Percentiles rank a stretch among this genome's conserved stretches.
These are phyloP conservation scores for Rosalia funebris DNA, from an alignment of 2,888 invertebrate species.

Conservation along the genomic window DNA sequence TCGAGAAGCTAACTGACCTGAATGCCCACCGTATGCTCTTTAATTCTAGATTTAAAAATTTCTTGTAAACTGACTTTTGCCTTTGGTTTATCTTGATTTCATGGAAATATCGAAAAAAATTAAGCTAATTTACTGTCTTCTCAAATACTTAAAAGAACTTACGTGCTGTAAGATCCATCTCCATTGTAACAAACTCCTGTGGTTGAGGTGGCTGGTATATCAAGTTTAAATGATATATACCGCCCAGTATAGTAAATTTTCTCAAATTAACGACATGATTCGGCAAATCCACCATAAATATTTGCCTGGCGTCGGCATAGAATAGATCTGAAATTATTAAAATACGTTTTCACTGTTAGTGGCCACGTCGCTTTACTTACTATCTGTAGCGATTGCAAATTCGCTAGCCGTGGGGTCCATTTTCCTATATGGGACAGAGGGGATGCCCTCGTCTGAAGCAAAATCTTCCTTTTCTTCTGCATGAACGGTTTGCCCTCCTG, in stretches of 20 bases:
- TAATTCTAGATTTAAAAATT: background rate
- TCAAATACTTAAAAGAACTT: no score
- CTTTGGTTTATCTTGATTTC: no score
- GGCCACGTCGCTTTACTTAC: conserved; percentile 40
- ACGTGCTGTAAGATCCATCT: conserved; percentile 69
- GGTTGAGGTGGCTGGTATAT: conserved; percentile 83
- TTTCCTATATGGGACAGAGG: conserved; percentile 55
- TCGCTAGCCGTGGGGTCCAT: conserved; percentile 56
- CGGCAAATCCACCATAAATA: conserved; percentile 61
- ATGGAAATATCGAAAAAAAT: no score
- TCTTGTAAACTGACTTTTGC: background rate
- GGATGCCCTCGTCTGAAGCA: conserved; percentile 50
- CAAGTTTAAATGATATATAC: conserved; percentile 78
- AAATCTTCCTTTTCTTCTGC: conserved; percentile 33
- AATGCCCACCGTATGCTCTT: no score
- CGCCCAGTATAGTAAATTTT: conserved; percentile 80
- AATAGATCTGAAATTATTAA: conserved; percentile 62
- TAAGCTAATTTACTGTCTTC: no score
- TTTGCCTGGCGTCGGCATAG: conserved; percentile 63
- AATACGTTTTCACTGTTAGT: no score
- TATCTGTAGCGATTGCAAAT: conserved; percentile 43
- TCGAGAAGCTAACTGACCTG: no score
- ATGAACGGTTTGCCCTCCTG: background rate
- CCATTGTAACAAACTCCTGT: conserved; percentile 66
- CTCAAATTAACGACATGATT: conserved; percentile 77